These are phyloP conservation scores for Cataglyphis albicans DNA, from an alignment of 2,888 invertebrate species.

Conservation along the genomic window DNA sequence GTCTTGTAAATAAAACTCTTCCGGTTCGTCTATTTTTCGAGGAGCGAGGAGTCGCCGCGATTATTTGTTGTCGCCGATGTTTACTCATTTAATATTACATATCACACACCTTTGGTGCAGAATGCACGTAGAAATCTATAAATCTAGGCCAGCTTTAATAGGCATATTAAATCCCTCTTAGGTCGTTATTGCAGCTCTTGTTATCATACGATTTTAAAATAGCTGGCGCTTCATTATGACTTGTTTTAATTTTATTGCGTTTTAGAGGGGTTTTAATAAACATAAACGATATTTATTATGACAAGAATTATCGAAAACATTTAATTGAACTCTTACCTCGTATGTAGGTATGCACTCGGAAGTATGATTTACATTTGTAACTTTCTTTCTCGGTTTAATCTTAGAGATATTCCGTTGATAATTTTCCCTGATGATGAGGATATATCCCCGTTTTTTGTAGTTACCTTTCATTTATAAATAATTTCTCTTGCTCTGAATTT, in stretches of 20 bases:
- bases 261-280: slow-evolving; percentile 28
- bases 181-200: slow-evolving; percentile 19
- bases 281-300: slow-evolving; percentile 16
- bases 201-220: slow-evolving; percentile 30
- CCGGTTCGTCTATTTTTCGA: slow-evolving; percentile 48
- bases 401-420: slow-evolving; percentile 34
- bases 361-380: slow-evolving; percentile 28
- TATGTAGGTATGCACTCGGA: neutral
- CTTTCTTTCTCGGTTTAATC: slow-evolving; percentile 8
- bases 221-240: slow-evolving; percentile 20
- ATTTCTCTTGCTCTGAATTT: slow-evolving; percentile 21
- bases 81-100: slow-evolving; percentile 72
- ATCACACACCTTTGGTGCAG: slow-evolving; percentile 74
- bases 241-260: slow-evolving; percentile 34
- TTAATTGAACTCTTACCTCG: slow-evolving; percentile 8
- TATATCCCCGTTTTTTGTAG: neutral
- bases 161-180: slow-evolving; percentile 64
- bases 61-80: slow-evolving; percentile 47
- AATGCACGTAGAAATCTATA: slow-evolving; percentile 73
- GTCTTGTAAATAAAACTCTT: slow-evolving; percentile 8
- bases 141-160: slow-evolving; percentile 73
- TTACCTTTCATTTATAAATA: slow-evolving; percentile 25
- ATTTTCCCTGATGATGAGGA: slow-evolving; percentile 20
- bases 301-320: slow-evolving; percentile 22
- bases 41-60: slow-evolving; percentile 58